Conservation (phyloP, 2,113 vertebrate species). For the Piaya cayana region DNA sequence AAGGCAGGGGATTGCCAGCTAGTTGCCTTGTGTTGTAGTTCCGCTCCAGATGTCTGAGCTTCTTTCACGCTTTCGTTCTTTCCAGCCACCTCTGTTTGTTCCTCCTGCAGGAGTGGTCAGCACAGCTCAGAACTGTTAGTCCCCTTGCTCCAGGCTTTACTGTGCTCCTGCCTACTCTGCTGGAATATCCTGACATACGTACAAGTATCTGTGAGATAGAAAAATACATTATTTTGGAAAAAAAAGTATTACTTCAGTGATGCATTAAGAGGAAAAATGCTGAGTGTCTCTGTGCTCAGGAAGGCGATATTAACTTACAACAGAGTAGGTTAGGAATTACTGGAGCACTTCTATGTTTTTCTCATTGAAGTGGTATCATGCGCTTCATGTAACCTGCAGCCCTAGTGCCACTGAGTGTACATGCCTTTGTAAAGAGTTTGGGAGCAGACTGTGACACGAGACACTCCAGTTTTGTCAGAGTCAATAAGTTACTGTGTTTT, state of each 20-base stretch:
- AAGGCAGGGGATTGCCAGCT: constrained; percentile 14
- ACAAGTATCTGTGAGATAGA: not conserved
- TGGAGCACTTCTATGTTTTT: not conserved
- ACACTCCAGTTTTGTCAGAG: not conserved
- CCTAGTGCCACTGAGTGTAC: not conserved
- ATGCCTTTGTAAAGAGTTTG: not conserved
- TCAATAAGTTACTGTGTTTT: not conserved
- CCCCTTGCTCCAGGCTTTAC: not conserved
- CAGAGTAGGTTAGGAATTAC: not conserved
- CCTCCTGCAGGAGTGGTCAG: not conserved
- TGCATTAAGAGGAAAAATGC: not conserved
- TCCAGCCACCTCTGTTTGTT: not conserved
- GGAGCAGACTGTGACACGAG: not conserved
- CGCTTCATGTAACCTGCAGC: not conserved
- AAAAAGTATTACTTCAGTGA: not conserved
- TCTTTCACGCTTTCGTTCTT: not conserved
- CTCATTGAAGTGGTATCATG: not conserved
- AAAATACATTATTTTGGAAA: not conserved
- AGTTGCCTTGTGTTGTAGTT: not conserved
- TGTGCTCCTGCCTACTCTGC: not conserved
- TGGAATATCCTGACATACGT: not conserved
- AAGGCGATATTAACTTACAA: not conserved
- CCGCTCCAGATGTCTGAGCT: not conserved
- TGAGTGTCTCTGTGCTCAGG: not conserved
- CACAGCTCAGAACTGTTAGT: not conserved